Evolutionary conservation across 1,140 invertebrate genomes (phyloP).

Genomic region (Araneus ventricosus): DNA sequence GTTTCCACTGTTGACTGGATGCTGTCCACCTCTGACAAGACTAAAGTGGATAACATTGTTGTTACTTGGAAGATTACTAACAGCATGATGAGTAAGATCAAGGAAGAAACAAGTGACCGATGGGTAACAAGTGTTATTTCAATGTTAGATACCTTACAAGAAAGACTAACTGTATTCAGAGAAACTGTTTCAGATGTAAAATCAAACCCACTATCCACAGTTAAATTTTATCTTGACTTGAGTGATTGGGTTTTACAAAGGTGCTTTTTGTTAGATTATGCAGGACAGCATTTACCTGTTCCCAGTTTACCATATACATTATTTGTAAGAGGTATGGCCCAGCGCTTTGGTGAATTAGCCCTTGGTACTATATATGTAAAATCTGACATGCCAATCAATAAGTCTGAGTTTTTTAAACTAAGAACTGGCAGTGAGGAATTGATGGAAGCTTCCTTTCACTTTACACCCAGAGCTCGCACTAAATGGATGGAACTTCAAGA

Average conservation of each 20-base stretch:
- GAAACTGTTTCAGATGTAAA: conserved; percentile 63
- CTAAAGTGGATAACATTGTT: conserved; percentile 64
- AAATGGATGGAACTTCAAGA: conserved; percentile 74
- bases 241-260: conserved; percentile 70
- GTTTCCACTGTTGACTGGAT: conserved; percentile 75
- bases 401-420: conserved; percentile 70
- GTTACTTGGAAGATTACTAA: conserved; percentile 75
- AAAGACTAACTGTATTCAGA: conserved; percentile 61
- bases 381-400: conserved; percentile 72
- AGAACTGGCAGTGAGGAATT: conserved; percentile 72
- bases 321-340: conserved; percentile 73
- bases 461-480: conserved; percentile 67
- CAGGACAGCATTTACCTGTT: conserved; percentile 71
- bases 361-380: conserved; percentile 74
- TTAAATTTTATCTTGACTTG: conserved; percentile 72
- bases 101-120: conserved; percentile 59
- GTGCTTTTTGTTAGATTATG: conserved; percentile 73
- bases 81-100: conserved; percentile 64
- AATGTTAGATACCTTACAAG: conserved; percentile 69
- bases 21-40: conserved; percentile 65
- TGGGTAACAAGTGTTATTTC: conserved; percentile 70
- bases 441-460: conserved; percentile 73
- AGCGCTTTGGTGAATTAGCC: conserved; percentile 75
- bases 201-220: conserved; percentile 66
- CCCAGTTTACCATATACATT: conserved; percentile 74